A percentile compares a stretch with the other conserved stretches of the same genome.
Evolutionary conservation across 2,113 vertebrate species (phyloP).

Genomic region (Nerophis ophidion): DNA sequence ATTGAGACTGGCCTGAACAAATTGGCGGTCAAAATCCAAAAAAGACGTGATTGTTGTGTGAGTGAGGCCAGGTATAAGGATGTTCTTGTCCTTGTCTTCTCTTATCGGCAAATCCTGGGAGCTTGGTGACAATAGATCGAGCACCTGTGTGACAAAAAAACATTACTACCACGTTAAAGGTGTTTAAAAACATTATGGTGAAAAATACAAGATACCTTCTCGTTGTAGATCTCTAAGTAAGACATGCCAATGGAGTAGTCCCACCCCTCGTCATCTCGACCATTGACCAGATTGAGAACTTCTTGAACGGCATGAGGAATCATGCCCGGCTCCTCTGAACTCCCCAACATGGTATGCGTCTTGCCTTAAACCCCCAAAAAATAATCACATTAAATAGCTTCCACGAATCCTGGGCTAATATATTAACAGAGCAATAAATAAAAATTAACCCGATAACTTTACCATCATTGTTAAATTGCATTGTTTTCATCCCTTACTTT

Average conservation of each 20-base stretch:
- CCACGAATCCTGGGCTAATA: background rate
- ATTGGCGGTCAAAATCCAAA: slow-evolving; percentile 79
- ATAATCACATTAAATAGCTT: background rate
- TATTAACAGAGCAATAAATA: no score
- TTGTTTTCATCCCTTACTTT: no score
- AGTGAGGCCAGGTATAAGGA: slow-evolving; percentile 81
- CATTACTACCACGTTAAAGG: background rate
- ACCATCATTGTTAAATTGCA: no score
- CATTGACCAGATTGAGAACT: slow-evolving; percentile 75
- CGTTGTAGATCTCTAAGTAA: slow-evolving; percentile 90
- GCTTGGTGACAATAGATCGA: slow-evolving; percentile 77
- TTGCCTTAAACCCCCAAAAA: slow-evolving; percentile 71
- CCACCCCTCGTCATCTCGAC: slow-evolving; percentile 71
- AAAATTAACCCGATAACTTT: no score
- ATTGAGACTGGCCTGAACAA: slow-evolving; percentile 80
- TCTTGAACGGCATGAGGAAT: slow-evolving; percentile 82
- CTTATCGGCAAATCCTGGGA: slow-evolving; percentile 82
- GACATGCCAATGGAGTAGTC: slow-evolving; percentile 79
- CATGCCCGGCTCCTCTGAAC: slow-evolving; percentile 77
- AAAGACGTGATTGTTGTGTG: slow-evolving; percentile 72
- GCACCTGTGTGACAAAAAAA: slow-evolving; percentile 65
- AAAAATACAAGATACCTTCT: slow-evolving; percentile 73
- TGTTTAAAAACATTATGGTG: background rate
- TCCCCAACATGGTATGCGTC: slow-evolving; percentile 88
- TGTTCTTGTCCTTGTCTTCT: slow-evolving; percentile 81